Conservation (phyloP, 2,113 vertebrate genomes). For the Epinephelus cyanopodus region DNA sequence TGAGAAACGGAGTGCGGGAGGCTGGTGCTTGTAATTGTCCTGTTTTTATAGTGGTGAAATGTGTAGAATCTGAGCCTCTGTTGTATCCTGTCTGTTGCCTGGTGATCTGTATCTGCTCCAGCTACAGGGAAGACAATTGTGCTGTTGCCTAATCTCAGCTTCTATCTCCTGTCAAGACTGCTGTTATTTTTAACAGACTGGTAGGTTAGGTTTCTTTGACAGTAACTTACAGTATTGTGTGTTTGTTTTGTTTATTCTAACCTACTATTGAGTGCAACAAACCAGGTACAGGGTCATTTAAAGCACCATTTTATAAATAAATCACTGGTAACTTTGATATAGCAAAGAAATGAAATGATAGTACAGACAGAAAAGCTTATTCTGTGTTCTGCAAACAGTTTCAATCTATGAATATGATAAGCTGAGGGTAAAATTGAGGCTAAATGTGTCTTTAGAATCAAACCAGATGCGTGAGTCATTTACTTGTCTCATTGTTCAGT, state of each 20-base stretch:
- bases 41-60: conserved; percentile 64
- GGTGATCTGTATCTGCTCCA: conserved; percentile 30
- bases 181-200: conserved; percentile 19
- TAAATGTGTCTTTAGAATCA: neutral
- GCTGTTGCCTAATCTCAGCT: conserved; percentile 32
- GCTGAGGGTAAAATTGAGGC: neutral
- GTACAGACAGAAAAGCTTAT: neutral
- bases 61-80: conserved; percentile 55
- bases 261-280: neutral
- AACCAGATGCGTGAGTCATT: conserved; percentile 22
- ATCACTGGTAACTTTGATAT: neutral
- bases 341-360: neutral
- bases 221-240: neutral
- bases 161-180: conserved; percentile 18
- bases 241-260: neutral
- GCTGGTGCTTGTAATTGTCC: conserved; percentile 61
- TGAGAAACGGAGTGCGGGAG: conserved; percentile 40
- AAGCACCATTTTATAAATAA: neutral
- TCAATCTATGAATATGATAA: neutral
- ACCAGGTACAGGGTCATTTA: neutral
- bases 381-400: neutral
- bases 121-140: conserved; percentile 19
- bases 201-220: neutral
- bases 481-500: neutral
- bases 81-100: conserved; percentile 51